Evolutionary conservation across 2,797 vertebrate species (phyloP).

Genomic region (Ptychadena robeensis): DNA sequence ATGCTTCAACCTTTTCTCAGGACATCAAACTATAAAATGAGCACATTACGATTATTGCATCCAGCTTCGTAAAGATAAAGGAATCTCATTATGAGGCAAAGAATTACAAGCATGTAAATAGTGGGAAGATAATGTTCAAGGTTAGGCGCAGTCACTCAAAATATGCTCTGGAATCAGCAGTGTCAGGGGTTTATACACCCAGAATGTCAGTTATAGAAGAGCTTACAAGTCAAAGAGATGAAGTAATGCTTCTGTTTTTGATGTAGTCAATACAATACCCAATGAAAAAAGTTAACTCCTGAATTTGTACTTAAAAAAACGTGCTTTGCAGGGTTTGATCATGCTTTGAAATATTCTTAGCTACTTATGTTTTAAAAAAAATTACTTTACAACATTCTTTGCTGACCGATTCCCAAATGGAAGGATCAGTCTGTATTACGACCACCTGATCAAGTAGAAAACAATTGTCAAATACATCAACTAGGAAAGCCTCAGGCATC

Average conservation of each 20-base stretch:
- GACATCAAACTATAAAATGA: background rate
- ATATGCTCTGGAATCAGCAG: slow-evolving; percentile 8
- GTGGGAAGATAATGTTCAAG: slow-evolving; percentile 16
- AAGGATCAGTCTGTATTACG: too few relatives aligned
- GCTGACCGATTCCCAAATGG: too few relatives aligned
- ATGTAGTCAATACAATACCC: background rate
- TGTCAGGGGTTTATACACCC: background rate
- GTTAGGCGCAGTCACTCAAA: slow-evolving; percentile 10
- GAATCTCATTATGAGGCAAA: background rate
- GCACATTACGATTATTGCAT: background rate
- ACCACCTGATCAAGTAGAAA: too few relatives aligned
- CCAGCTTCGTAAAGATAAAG: slow-evolving; percentile 3
- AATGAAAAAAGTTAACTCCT: background rate
- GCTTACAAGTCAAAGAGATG: background rate
- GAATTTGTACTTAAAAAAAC: too few relatives aligned
- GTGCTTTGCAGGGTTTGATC: too few relatives aligned
- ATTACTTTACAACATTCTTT: background rate
- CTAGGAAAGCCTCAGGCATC: background rate
- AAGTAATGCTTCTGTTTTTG: background rate
- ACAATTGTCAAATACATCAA: too few relatives aligned
- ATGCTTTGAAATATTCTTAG: background rate
- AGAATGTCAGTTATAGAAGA: background rate
- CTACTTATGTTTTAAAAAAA: background rate
- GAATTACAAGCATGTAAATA: slow-evolving; percentile 6
- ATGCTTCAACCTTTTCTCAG: background rate